Evolutionary conservation across 2,113 vertebrate species (phyloP).

Genomic region (Chaenocephalus aceratus): DNA sequence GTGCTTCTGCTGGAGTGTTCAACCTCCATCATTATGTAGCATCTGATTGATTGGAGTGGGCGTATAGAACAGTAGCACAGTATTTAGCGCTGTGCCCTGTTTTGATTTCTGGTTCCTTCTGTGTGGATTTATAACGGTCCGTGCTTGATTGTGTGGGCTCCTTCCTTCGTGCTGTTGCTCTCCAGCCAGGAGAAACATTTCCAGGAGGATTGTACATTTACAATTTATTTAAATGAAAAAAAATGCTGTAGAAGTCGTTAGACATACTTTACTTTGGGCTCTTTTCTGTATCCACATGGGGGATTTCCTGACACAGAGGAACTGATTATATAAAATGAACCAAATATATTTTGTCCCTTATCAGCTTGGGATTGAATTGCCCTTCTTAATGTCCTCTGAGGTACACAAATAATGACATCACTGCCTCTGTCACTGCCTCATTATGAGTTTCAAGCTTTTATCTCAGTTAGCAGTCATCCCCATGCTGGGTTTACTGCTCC

Average conservation of each 20-base stretch:
- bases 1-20: neutral
- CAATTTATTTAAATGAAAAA: neutral
- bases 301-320: conserved; percentile 17
- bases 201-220: neutral
- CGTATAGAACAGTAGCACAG: neutral
- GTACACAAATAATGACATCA: conserved; percentile 32
- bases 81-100: neutral
- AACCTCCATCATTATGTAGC: neutral
- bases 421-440: conserved; percentile 3
- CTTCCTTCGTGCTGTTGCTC: neutral
- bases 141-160: neutral
- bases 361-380: conserved; percentile 9
- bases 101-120: neutral
- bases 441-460: conserved; percentile 7
- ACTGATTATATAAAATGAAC: conserved; percentile 28
- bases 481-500: neutral
- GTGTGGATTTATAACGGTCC: neutral
- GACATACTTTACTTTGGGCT: neutral
- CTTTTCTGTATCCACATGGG: conserved; percentile 4
- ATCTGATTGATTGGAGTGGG: conserved; percentile 7
- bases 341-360: conserved; percentile 30
- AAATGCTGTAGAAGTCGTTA: neutral
- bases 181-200: neutral
- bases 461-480: neutral
- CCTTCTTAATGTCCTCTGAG: conserved; percentile 28